Evolutionary conservation across 2,888 invertebrate genomes (phyloP).

Genomic region (Plagiodera versicolora): DNA sequence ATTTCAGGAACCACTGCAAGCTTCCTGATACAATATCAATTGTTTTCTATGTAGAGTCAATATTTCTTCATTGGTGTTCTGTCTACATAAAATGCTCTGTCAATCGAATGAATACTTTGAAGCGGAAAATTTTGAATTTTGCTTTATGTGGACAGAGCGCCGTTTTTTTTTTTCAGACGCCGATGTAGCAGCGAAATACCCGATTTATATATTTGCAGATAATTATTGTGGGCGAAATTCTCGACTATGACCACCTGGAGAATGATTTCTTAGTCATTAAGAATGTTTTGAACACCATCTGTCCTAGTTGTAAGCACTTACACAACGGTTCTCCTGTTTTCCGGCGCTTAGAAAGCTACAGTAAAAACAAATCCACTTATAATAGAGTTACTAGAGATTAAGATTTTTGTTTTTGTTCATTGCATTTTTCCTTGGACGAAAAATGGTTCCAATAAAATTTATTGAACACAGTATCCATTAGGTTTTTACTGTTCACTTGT

Average conservation of each 20-base stretch:
- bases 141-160: constrained; percentile 26
- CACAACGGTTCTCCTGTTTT: constrained; percentile 23
- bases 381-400: constrained; percentile 32
- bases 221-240: constrained; percentile 43
- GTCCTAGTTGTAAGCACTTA: constrained; percentile 36
- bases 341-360: constrained; percentile 21
- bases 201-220: constrained; percentile 53
- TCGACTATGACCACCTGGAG: constrained; percentile 36
- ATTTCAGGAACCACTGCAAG: constrained; percentile 36
- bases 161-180: constrained; percentile 40
- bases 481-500: constrained; percentile 22
- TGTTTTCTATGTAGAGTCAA: constrained; percentile 39
- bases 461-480: constrained; percentile 25
- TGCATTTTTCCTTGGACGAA: constrained; percentile 24
- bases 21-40: constrained; percentile 24
- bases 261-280: constrained; percentile 39
- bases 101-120: too few relatives aligned
- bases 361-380: constrained; percentile 9
- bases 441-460: constrained; percentile 23
- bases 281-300: constrained; percentile 36
- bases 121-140: too few relatives aligned
- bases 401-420: constrained; percentile 27
- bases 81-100: too few relatives aligned
- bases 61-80: constrained; percentile 15
- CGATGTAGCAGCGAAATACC: constrained; percentile 47